Conservation (phyloP, 2,113 vertebrate species). For the Podarcis raffonei region DNA sequence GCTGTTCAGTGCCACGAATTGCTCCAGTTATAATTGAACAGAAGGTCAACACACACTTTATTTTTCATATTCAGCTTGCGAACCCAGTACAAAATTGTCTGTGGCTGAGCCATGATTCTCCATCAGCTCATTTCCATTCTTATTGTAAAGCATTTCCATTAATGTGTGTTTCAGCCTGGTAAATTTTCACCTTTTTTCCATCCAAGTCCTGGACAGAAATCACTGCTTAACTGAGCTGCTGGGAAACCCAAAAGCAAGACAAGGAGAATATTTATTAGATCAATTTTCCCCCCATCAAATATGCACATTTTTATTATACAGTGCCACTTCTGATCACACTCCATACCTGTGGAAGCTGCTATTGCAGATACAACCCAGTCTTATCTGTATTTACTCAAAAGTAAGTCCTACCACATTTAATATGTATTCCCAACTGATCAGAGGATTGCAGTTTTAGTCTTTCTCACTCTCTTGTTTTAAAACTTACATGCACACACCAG, state of each 20-base stretch:
- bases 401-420: background rate
- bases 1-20: background rate
- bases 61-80: no score
- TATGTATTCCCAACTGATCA: background rate
- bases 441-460: background rate
- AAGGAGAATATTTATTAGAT: no score
- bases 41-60: background rate
- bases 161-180: background rate
- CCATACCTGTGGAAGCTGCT: background rate
- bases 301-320: background rate
- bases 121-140: background rate
- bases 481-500: background rate
- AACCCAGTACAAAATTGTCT: background rate
- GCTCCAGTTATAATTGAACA: background rate
- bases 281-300: no score
- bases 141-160: background rate
- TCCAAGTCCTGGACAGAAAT: background rate
- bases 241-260: no score
- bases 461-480: background rate
- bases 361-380: background rate
- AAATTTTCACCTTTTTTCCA: background rate
- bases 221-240: background rate
- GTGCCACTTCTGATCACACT: background rate
- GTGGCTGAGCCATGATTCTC: background rate
- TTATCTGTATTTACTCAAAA: background rate